A percentile compares a stretch with the other conserved stretches of the same genome.
Evolutionary conservation across 1,140 invertebrate species (phyloP).

Genomic region (Cydia splendana): DNA sequence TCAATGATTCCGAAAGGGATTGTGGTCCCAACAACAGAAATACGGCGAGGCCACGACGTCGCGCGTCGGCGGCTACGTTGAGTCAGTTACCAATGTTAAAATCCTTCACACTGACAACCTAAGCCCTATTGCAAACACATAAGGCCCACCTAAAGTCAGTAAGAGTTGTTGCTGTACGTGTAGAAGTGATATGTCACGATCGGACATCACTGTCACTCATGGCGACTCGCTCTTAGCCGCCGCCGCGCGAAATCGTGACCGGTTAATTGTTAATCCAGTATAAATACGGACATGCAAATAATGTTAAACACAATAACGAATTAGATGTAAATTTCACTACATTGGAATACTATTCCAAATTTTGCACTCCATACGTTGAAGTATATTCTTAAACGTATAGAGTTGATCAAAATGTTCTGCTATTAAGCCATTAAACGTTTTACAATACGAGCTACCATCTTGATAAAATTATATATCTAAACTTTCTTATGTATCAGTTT

Average conservation of each 20-base stretch:
- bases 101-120: no score
- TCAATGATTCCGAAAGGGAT: constrained; percentile 1
- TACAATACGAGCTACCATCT: neutral
- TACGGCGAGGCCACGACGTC: no score
- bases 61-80: no score
- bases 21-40: neutral
- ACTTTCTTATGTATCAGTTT: neutral
- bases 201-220: no score
- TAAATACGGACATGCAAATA: neutral
- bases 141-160: no score
- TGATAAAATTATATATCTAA: neutral
- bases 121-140: no score
- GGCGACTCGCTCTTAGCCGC: no score
- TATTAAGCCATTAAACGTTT: neutral
- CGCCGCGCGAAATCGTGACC: no score
- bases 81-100: no score
- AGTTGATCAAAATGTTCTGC: neutral
- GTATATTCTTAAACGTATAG: neutral
- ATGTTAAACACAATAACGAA: neutral
- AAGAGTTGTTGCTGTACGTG: no score
- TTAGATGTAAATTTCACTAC: constrained; percentile 12
- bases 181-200: no score
- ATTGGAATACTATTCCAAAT: constrained; percentile 13
- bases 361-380: neutral
- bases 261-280: neutral